Conservation (phyloP, 2,797 vertebrate species). For the Pagetopsis macropterus region DNA sequence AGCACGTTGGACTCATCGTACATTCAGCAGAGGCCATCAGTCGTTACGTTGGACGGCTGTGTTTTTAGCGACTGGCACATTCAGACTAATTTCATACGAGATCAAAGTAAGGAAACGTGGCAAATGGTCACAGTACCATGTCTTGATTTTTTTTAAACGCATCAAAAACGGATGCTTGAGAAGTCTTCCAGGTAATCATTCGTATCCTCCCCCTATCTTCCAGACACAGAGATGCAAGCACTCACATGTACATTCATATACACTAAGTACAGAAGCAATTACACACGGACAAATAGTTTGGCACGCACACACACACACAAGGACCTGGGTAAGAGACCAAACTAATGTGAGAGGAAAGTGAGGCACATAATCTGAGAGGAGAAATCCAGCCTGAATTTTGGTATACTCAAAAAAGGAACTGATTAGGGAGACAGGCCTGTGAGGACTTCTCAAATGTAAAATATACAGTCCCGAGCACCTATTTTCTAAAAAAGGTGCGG, state of each 20-base stretch:
- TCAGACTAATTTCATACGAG: slow-evolving; percentile 24
- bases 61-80: background rate
- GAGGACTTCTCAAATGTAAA: slow-evolving; percentile 57
- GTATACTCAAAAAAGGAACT: slow-evolving; percentile 73
- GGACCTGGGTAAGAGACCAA: slow-evolving; percentile 59
- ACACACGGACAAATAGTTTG: slow-evolving; percentile 36
- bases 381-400: slow-evolving; percentile 76
- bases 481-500: slow-evolving; percentile 45
- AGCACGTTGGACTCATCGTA: slow-evolving; percentile 68
- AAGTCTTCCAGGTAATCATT: slow-evolving; percentile 39
- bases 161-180: slow-evolving; percentile 34
- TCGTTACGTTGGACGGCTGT: slow-evolving; percentile 55
- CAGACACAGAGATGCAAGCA: slow-evolving; percentile 54
- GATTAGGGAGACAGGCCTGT: slow-evolving; percentile 57
- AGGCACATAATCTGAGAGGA: slow-evolving; percentile 80
- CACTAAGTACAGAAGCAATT: slow-evolving; percentile 62
- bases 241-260: slow-evolving; percentile 62
- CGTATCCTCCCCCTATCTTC: slow-evolving; percentile 34
- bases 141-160: slow-evolving; percentile 44
- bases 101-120: slow-evolving; percentile 55
- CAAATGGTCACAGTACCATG: slow-evolving; percentile 67
- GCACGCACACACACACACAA: slow-evolving; percentile 51
- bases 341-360: slow-evolving; percentile 69
- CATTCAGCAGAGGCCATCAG: slow-evolving; percentile 71
- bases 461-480: slow-evolving; percentile 52